Conservation (phyloP, 2,113 vertebrate species). For the Actinemys pallida region DNA sequence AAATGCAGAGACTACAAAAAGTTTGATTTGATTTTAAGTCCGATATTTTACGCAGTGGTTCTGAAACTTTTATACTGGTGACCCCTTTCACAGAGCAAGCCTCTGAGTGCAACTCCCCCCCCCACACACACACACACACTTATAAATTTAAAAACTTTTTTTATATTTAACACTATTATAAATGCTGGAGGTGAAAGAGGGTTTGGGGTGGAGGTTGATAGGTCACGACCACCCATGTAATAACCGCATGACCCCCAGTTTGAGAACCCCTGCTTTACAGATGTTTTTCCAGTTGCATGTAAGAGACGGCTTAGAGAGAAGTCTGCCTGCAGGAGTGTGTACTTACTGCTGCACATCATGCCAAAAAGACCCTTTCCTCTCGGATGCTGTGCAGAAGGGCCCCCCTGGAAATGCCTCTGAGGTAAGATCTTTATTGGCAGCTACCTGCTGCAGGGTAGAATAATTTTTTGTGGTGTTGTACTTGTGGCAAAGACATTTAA, state of each 20-base stretch:
- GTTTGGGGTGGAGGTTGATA: too few species aligned
- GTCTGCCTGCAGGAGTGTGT: not conserved
- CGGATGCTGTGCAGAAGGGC: rapidly evolving
- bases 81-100: too few species aligned
- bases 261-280: not conserved
- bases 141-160: too few species aligned
- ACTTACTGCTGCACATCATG: rapidly evolving
- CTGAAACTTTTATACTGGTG: too few species aligned
- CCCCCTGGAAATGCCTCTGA: rapidly evolving
- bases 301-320: not conserved
- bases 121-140: too few species aligned
- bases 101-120: too few species aligned
- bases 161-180: too few species aligned
- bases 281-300: not conserved
- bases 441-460: not conserved
- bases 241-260: too few species aligned
- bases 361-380: rapidly evolving
- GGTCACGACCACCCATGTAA: too few species aligned
- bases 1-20: rapidly evolving
- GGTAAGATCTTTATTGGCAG: not conserved
- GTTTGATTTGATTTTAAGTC: not conserved
- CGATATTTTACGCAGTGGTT: not conserved
- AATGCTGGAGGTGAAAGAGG: too few species aligned
- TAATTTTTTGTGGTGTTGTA: not conserved
- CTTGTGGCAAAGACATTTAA: not conserved